Evolutionary conservation across 2,888 invertebrate species (phyloP), one percentile per base, ranked within the genome.

Genomic region (Clunio marinus): DNA sequence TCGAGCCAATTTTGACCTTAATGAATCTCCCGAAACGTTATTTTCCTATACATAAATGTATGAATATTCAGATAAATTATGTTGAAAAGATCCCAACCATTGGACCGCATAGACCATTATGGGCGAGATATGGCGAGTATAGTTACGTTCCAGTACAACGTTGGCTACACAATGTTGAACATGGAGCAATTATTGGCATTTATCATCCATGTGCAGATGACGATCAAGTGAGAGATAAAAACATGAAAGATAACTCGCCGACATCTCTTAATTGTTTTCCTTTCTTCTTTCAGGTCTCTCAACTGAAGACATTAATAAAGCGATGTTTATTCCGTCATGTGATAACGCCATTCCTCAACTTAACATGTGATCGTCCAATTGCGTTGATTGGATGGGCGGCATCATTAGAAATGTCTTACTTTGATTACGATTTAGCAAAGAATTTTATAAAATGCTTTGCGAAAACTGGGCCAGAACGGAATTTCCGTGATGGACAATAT

Each of bases 101-200:
- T 90, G 90, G 81, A 84, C 85, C 66, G 3, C 66, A 66, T 66
- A 17, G 66, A 35, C 66, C 66, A 2, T 32, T 66, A 24, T 91
- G 91, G 86, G 86, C 91, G 1, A 80, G 82, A 68, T 93, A 87
- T 77, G 93, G 93, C 25, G 89, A 89, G 76, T 93, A 93, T 75
- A 79, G 78, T 63, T 93, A 86, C 76, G 73, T 91, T 20, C 93
- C 93, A 0, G 82, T 81, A 51, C 91, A 93, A 75, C 81, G 93
- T 72, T 93, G 91, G 89, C 73, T 93, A 5, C 91, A 92, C 73
- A 89, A 83, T 76, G 77, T 93, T 58, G 91, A 91, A 83, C 91
- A 91, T 75, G 93, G 93, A 8, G 88, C 85, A 5, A 81, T 92
- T 45, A 88, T 89, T 1, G 85, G 91, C 84, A 78, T 93, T n/a